A percentile compares a stretch with the other conserved stretches of the same genome.
Conservation (phyloP, 2,113 vertebrate genomes). For the Poecilia latipinna region DNA sequence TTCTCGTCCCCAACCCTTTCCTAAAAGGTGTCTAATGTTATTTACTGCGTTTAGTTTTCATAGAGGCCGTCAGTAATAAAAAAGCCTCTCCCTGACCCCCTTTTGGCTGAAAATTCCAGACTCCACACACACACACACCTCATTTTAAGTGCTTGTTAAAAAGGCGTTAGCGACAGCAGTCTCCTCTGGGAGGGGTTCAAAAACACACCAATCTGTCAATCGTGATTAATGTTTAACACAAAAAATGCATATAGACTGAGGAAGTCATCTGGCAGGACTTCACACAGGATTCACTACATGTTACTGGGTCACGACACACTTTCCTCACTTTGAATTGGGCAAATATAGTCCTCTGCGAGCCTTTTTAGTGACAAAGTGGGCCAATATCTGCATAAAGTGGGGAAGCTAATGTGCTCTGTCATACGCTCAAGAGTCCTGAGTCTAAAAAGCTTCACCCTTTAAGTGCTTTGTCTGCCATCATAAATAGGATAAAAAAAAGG, state of each 20-base stretch:
- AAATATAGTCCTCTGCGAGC: constrained; percentile 69
- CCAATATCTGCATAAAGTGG: constrained; percentile 75
- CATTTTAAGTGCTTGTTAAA: constrained; percentile 67
- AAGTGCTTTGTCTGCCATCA: constrained; percentile 71
- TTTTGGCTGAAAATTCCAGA: constrained; percentile 53
- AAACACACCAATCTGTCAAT: constrained; percentile 68
- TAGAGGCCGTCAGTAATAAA: constrained; percentile 59
- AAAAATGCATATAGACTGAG: constrained; percentile 51
- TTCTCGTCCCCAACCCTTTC: constrained; percentile 7
- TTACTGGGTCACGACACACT: constrained; percentile 79
- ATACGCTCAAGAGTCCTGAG: constrained; percentile 61
- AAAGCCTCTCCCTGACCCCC: constrained; percentile 59
- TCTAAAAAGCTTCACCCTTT: constrained; percentile 68
- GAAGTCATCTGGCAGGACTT: constrained; percentile 65
- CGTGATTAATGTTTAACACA: constrained; percentile 58
- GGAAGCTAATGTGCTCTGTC: constrained; percentile 70
- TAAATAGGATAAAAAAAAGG: constrained; percentile 54
- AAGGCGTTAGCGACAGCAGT: constrained; percentile 55
- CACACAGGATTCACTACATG: constrained; percentile 68
- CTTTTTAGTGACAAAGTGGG: constrained; percentile 75
- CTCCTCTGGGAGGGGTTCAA: constrained; percentile 70
- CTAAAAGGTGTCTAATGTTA: constrained; percentile 34
- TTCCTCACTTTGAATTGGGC: constrained; percentile 71
- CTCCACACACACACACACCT: constrained; percentile 51
- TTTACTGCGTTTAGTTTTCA: constrained; percentile 63